These are phyloP conservation scores for Mycalesis mineus DNA, from an alignment of 2,888 invertebrate genomes.

Conservation along the genomic window DNA sequence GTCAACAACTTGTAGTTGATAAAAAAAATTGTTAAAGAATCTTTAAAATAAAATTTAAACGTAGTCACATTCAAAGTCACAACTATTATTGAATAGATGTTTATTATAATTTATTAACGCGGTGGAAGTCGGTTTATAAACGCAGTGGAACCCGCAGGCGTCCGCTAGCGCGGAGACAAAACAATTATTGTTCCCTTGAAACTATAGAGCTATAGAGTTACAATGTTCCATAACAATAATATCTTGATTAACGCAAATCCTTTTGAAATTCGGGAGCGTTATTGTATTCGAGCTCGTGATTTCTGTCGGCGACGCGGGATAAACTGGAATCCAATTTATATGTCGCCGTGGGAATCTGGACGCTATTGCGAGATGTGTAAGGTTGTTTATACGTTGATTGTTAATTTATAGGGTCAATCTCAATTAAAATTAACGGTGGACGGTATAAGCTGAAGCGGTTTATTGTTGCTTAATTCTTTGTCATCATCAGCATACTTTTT, in stretches of 20 bases:
- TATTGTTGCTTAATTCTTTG: not conserved
- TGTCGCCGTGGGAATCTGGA: conserved; percentile 36
- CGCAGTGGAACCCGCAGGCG: no score
- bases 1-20: no score
- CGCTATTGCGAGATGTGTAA: conserved; percentile 33
- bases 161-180: not conserved
- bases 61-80: no score
- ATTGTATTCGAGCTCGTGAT: conserved; percentile 49
- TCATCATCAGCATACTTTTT: no score
- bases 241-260: conserved; percentile 47
- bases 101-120: no score
- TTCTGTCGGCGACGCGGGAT: conserved; percentile 47
- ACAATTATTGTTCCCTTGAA: not conserved
- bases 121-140: no score
- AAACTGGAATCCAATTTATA: conserved; percentile 48
- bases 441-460: conserved; percentile 21
- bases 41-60: no score
- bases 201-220: not conserved
- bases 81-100: no score
- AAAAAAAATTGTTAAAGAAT: no score
- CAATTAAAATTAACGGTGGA: conserved; percentile 35
- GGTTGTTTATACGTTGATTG: conserved; percentile 30
- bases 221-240: conserved; percentile 31
- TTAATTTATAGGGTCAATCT: conserved; percentile 34
- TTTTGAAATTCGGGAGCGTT: conserved; percentile 42